These are phyloP conservation scores for Lathronympha strigana DNA, from an alignment of 2,888 invertebrate species.

Conservation along the genomic window DNA sequence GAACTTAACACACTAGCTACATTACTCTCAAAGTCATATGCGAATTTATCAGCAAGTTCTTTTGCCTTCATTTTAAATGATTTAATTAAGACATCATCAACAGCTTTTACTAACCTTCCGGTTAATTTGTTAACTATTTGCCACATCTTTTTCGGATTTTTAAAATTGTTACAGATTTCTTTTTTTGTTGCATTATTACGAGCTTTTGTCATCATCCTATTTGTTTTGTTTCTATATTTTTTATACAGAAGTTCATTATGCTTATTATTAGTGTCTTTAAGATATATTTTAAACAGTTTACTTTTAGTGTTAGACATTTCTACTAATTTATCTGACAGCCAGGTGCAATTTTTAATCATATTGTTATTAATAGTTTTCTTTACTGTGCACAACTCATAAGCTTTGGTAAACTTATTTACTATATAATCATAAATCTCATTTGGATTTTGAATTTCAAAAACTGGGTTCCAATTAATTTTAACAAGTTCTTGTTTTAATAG, in stretches of 20 bases:
- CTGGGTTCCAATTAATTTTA: constrained; percentile 8
- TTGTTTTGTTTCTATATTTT: constrained; percentile 31
- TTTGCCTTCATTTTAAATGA: constrained; percentile 7
- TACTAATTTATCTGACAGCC: not conserved
- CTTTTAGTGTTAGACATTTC: constrained; percentile 11
- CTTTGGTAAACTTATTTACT: not conserved
- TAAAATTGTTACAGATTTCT: constrained; percentile 21
- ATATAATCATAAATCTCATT: constrained; percentile 1
- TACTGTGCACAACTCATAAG: not conserved
- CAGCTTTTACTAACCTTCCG: constrained; percentile 1
- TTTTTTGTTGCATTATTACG: constrained; percentile 18
- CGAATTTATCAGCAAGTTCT: constrained; percentile 7
- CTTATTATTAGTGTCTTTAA: constrained; percentile 12
- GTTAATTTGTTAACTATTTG: constrained; percentile 20
- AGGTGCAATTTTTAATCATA: not conserved
- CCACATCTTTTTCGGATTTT: constrained; percentile 20
- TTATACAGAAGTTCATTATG: constrained; percentile 12
- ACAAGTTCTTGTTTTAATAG: constrained; percentile 1
- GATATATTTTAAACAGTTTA: not conserved
- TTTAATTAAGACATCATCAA: constrained; percentile 12
- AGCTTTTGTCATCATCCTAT: constrained; percentile 6
- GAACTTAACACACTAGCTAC: constrained; percentile 4
- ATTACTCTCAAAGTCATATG: constrained; percentile 11
- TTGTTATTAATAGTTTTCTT: not conserved
- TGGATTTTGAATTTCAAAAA: not conserved